A percentile compares a stretch with the other conserved stretches of the same genome.
phyloP scores from a whole-genome alignment of 37 sponge, comb jelly and placozoan genomes.

The Crambe crambe region DNA sequence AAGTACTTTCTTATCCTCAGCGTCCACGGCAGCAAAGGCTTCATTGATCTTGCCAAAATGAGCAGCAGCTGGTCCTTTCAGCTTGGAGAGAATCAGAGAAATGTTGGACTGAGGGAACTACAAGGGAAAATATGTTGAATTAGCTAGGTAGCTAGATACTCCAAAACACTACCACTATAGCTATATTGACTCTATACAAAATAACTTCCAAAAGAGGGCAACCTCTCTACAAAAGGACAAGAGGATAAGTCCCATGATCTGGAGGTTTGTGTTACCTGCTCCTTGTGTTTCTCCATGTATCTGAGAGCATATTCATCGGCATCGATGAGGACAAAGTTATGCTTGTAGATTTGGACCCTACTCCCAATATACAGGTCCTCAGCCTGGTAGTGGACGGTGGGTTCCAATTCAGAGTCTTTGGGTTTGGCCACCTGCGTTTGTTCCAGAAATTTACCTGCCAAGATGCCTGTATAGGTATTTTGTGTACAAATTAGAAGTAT shows the following conservation, averaged over 20 bases:
- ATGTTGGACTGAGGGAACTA: slow-evolving; percentile 87
- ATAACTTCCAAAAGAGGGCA: no score
- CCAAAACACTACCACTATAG: no score
- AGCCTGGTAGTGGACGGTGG: slow-evolving; percentile 60
- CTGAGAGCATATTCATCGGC: slow-evolving; percentile 94
- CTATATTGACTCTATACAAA: no score
- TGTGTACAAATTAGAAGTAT: no score
- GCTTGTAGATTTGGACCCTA: slow-evolving; percentile 71
- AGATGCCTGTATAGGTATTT: slow-evolving; percentile 60
- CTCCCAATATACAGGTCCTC: slow-evolving; percentile 92
- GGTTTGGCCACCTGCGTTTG: slow-evolving; percentile 75
- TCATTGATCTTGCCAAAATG: slow-evolving; percentile 33
- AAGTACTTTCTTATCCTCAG: slow-evolving; percentile 29
- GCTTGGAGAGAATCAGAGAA: slow-evolving; percentile 58
- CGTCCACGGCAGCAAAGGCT: slow-evolving; percentile 46
- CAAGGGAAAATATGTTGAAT: no score
- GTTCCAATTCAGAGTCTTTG: slow-evolving; percentile 20
- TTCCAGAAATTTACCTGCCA: slow-evolving; percentile 94
- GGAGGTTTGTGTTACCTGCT: slow-evolving; percentile 55
- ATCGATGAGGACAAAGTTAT: slow-evolving; percentile 87
- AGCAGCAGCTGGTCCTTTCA: slow-evolving; percentile 62
- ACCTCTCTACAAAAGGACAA: no score
- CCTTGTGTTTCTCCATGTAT: slow-evolving; percentile 89
- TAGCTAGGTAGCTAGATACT: no score
- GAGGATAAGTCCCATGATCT: no score